Conservation (phyloP, 1,140 invertebrate genomes). For the Frieseomelitta varia region DNA sequence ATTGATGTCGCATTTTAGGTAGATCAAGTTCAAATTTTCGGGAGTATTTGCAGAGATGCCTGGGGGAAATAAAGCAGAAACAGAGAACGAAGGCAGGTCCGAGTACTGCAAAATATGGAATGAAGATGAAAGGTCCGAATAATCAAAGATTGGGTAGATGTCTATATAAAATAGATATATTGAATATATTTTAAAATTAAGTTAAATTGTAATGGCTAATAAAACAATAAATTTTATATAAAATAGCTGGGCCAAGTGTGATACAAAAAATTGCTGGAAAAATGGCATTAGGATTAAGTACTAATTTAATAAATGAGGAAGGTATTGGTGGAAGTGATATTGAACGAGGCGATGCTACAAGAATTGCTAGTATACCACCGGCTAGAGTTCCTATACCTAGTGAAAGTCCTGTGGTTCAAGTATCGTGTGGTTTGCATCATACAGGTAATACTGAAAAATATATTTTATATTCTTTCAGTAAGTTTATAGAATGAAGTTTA, state of each 20-base stretch:
- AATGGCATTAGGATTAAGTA: conserved; percentile 58
- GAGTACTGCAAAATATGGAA: conserved; percentile 74
- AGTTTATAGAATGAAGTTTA: conserved; percentile 10
- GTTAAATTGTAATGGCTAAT: background rate
- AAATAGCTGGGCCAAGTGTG: conserved; percentile 70
- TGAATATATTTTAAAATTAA: conserved; percentile 12
- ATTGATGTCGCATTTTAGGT: conserved; percentile 63
- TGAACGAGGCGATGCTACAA: conserved; percentile 84
- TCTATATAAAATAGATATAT: background rate
- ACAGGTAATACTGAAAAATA: conserved; percentile 82
- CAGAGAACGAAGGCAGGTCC: conserved; percentile 80
- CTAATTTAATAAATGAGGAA: conserved; percentile 78
- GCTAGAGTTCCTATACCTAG: conserved; percentile 87
- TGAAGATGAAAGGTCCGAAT: conserved; percentile 79
- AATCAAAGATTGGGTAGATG: conserved; percentile 72
- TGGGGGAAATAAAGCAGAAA: conserved; percentile 84
- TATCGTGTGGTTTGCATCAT: conserved; percentile 95
- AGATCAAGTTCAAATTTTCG: conserved; percentile 83
- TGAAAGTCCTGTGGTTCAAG: conserved; percentile 89
- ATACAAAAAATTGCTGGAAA: conserved; percentile 71
- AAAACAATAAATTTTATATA: conserved; percentile 38
- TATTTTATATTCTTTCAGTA: background rate
- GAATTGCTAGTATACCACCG: conserved; percentile 90
- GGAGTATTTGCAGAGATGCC: conserved; percentile 83
- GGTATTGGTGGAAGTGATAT: conserved; percentile 84